A percentile compares a stretch with the other conserved stretches of the same genome.
phyloP scores from a whole-genome alignment of 2,113 vertebrate genomes.

The Hippocampus barbouri region DNA sequence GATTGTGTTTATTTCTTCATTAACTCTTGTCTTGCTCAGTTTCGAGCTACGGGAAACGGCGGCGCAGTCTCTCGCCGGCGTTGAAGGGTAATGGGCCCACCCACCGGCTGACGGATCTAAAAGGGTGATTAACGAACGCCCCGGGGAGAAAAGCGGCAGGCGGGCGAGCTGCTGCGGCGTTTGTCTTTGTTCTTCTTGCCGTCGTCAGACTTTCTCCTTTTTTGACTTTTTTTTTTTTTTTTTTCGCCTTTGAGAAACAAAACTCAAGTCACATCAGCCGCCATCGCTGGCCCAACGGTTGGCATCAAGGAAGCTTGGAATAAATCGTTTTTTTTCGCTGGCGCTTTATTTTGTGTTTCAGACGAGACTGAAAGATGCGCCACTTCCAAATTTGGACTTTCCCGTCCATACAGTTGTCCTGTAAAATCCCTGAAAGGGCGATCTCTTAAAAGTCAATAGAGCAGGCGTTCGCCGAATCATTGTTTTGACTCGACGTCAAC shows the following conservation, averaged over 20 bases:
- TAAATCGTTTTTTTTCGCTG: neutral
- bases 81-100: slow-evolving; percentile 63
- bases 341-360: neutral
- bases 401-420: too few relatives aligned
- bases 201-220: slow-evolving; percentile 5
- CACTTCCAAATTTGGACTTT: too few relatives aligned
- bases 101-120: slow-evolving; percentile 59
- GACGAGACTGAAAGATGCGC: neutral
- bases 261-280: slow-evolving; percentile 18
- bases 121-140: slow-evolving; percentile 66
- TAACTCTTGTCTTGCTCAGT: slow-evolving; percentile 37
- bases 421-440: too few relatives aligned
- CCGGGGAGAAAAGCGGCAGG: slow-evolving; percentile 34
- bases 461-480: too few relatives aligned
- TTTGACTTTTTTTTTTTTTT: neutral
- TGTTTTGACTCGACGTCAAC: too few relatives aligned
- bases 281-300: neutral
- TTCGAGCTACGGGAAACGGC: slow-evolving; percentile 44
- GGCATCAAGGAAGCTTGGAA: neutral
- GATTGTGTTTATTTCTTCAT: slow-evolving; percentile 61
- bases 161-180: neutral
- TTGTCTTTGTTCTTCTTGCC: slow-evolving; percentile 13
- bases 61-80: slow-evolving; percentile 21
- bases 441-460: too few relatives aligned
- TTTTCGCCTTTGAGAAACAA: neutral